Evolutionary conservation across 2,113 vertebrate species (phyloP).

Genomic region (Oxyruncus cristatus): DNA sequence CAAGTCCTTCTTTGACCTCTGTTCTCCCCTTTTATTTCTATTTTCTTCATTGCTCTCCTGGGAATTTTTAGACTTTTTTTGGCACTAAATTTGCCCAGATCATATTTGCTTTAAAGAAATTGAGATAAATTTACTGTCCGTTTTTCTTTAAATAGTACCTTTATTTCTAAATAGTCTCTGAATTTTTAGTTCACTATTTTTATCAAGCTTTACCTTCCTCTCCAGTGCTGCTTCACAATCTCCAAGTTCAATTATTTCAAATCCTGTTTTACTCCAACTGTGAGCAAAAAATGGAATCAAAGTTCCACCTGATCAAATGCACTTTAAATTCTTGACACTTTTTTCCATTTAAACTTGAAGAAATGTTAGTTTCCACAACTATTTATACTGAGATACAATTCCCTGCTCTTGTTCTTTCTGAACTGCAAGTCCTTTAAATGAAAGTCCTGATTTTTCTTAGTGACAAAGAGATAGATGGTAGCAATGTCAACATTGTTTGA

Average conservation of each 20-base stretch:
- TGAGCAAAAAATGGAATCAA: background rate
- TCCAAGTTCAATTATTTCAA: background rate
- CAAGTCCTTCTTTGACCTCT: background rate
- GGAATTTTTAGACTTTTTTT: background rate
- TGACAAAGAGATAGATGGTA: constrained; percentile 22
- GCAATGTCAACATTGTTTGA: constrained; percentile 49
- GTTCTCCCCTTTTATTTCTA: background rate
- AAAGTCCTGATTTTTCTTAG: constrained; percentile 22
- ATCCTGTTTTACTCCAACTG: background rate
- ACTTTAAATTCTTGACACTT: background rate
- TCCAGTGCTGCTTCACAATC: background rate
- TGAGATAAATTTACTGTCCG: background rate
- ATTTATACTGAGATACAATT: background rate
- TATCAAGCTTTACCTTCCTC: background rate
- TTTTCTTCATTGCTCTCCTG: background rate
- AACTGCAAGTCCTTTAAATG: background rate
- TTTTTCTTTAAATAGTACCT: background rate
- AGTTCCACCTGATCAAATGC: background rate
- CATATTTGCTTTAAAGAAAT: background rate
- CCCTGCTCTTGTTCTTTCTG: background rate
- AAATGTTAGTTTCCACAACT: background rate
- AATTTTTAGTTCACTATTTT: background rate
- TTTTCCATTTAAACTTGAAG: background rate
- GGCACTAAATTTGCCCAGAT: background rate
- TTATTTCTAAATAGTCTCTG: background rate